Evolutionary conservation across 2,888 invertebrate genomes (phyloP).

Genomic region (Biston stratarius): DNA sequence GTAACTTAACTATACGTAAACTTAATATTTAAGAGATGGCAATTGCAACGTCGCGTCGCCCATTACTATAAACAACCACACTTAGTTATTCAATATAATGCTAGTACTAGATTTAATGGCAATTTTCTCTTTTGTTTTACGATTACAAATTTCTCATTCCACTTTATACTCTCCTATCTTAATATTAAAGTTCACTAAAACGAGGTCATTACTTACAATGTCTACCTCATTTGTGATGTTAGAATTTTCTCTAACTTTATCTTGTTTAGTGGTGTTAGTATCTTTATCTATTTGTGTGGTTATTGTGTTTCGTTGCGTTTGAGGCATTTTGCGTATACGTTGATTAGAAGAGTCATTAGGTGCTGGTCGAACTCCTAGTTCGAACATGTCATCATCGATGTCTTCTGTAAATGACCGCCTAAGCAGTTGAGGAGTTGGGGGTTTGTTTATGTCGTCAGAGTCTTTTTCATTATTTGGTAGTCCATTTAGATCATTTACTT

Average conservation of each 20-base stretch:
- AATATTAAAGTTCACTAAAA: conserved; percentile 12
- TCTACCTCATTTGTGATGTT: conserved; percentile 45
- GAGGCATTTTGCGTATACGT: conserved; percentile 61
- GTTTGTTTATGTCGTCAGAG: not conserved
- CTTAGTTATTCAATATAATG: conserved; percentile 14
- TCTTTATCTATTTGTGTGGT: conserved; percentile 49
- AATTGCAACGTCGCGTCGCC: not conserved
- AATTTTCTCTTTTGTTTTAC: conserved; percentile 25
- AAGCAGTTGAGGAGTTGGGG: conserved; percentile 45
- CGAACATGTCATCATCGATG: conserved; percentile 67
- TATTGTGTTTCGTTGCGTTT: conserved; percentile 52
- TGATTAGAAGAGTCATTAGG: conserved; percentile 45
- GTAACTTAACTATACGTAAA: not conserved
- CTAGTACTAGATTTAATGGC: conserved; percentile 18
- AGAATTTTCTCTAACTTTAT: conserved; percentile 40
- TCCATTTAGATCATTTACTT: not conserved
- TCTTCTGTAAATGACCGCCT: conserved; percentile 72
- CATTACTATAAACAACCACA: conserved; percentile 16
- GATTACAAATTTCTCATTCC: not conserved
- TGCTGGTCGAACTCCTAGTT: conserved; percentile 59
- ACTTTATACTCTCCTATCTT: conserved; percentile 7
- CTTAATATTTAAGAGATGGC: not conserved
- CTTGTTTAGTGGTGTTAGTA: conserved; percentile 50
- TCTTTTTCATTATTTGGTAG: not conserved
- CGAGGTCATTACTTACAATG: conserved; percentile 57